Conservation (phyloP, 2,113 vertebrate genomes). For the Menura novaehollandiae region DNA sequence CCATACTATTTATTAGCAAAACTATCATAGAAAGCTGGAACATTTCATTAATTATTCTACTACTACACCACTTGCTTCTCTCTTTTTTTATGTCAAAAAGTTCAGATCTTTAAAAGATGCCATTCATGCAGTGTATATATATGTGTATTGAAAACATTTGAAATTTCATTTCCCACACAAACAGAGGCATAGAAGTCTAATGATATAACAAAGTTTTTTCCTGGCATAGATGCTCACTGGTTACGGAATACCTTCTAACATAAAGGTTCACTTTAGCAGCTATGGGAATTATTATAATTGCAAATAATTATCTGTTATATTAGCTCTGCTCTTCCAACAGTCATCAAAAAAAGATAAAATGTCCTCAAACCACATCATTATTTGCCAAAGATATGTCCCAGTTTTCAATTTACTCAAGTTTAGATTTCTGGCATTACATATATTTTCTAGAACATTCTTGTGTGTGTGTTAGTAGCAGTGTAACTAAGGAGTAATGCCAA, state of each 20-base stretch:
- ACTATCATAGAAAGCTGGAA: not conserved
- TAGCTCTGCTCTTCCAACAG: not conserved
- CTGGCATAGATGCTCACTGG: not conserved
- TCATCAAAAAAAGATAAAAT: not conserved
- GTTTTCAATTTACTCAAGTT: not conserved
- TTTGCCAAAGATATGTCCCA: not conserved
- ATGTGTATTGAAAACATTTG: not conserved
- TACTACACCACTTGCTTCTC: not conserved
- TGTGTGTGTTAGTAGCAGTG: not conserved
- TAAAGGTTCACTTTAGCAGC: not conserved
- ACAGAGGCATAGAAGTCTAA: not conserved
- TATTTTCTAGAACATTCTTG: not conserved
- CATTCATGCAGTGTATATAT: not conserved
- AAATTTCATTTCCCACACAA: not conserved
- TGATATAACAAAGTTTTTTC: not conserved
- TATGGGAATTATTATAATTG: not conserved
- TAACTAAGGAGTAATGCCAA: not conserved
- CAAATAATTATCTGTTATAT: not conserved
- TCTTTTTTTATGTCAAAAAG: not conserved
- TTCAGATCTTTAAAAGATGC: not conserved
- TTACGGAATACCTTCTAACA: not conserved
- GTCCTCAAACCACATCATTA: not conserved
- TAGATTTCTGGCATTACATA: not conserved
- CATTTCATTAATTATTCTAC: not conserved
- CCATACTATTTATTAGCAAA: not conserved